Conservation (phyloP, 2,888 invertebrate species). For the Yponomeuta malinellus region DNA sequence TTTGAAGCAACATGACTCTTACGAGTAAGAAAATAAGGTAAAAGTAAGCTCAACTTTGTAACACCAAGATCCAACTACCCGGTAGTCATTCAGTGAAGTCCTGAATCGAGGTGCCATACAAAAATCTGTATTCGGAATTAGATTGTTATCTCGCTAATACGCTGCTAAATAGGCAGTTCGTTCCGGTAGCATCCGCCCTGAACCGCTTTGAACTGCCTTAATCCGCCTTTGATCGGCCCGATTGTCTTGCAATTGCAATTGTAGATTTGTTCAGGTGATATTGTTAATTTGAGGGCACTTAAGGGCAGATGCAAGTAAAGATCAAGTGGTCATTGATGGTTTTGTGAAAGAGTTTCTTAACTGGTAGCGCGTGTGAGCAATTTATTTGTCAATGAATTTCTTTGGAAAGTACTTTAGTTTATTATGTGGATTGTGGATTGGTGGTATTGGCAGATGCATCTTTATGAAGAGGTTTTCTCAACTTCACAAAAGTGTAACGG, state of each 20-base stretch:
- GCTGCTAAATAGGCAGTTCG: conserved; percentile 45
- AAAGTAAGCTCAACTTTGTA: neutral
- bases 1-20: neutral
- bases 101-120: conserved; percentile 37
- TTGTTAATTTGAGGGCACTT: conserved; percentile 41
- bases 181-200: conserved; percentile 38
- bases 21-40: neutral
- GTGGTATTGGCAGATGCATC: neutral
- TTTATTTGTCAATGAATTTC: conserved; percentile 29
- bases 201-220: conserved; percentile 17
- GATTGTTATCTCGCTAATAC: conserved; percentile 63
- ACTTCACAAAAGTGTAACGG: neutral
- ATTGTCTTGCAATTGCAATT: conserved; percentile 29
- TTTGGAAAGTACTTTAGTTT: conserved; percentile 1
- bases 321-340: conserved; percentile 24
- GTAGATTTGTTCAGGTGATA: conserved; percentile 35
- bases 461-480: conserved; percentile 4
- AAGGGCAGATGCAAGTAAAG: conserved; percentile 24
- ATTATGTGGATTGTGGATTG: neutral
- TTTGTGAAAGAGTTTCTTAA: conserved; percentile 16
- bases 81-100: conserved; percentile 13
- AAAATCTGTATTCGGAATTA: conserved; percentile 61
- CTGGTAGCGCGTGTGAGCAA: conserved; percentile 29
- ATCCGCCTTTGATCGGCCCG: conserved; percentile 10
- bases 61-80: conserved; percentile 8